Evolutionary conservation across 2,797 vertebrate genomes (phyloP).

Genomic region (Anguilla obscura): DNA sequence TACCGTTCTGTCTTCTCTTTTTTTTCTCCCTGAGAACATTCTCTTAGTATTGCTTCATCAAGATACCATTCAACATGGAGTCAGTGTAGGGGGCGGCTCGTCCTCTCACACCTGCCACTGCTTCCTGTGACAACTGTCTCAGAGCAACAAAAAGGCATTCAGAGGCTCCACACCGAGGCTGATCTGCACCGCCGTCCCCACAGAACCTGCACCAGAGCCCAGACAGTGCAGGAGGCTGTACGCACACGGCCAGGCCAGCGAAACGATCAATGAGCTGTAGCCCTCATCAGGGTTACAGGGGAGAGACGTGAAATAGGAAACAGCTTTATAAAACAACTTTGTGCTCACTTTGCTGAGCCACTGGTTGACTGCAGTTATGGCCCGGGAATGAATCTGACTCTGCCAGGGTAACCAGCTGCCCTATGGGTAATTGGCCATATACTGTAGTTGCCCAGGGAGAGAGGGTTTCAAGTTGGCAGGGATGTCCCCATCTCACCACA

Average conservation of each 20-base stretch:
- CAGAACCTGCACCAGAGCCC: not conserved
- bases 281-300: not conserved
- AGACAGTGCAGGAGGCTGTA: not conserved
- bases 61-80: conserved; percentile 17
- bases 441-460: not conserved
- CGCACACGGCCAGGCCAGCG: not conserved
- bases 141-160: conserved; percentile 36
- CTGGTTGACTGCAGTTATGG: not conserved
- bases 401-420: not conserved
- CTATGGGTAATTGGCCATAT: not conserved
- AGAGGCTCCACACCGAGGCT: conserved; percentile 8
- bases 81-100: conserved; percentile 10
- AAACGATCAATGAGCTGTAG: not conserved
- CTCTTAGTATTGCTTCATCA: conserved; percentile 25
- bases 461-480: not conserved
- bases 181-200: not conserved
- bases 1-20: conserved; percentile 34
- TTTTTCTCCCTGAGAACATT: conserved; percentile 39
- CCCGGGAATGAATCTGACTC: not conserved
- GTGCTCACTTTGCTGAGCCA: not conserved
- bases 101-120: conserved; percentile 43
- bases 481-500: not conserved
- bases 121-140: conserved; percentile 32
- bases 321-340: not conserved
- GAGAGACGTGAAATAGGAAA: not conserved